Percentiles rank a stretch among this genome's conserved stretches.
Conservation (phyloP, 2,888 invertebrate genomes). For the Bellardia pandia region DNA sequence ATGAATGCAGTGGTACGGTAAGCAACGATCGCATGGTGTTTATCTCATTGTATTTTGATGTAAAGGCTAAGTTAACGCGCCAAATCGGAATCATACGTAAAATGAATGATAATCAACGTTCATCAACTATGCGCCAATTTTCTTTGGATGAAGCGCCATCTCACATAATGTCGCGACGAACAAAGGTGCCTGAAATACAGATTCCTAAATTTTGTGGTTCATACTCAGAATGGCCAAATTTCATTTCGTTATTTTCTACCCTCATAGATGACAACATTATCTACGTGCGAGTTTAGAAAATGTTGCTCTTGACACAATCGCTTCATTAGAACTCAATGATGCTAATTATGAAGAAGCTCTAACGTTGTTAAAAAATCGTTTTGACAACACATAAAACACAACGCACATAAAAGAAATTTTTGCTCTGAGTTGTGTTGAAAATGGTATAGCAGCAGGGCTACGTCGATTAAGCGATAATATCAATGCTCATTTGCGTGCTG, state of each 20-base stretch:
- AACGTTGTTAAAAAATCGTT: constrained; percentile 64
- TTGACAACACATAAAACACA: constrained; percentile 73
- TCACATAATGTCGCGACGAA: neutral
- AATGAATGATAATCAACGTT: neutral
- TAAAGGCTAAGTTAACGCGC: constrained; percentile 21
- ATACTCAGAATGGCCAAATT: constrained; percentile 67
- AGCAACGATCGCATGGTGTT: constrained; percentile 4
- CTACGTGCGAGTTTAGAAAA: constrained; percentile 54
- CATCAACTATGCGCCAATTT: constrained; percentile 39
- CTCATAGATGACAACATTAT: constrained; percentile 59
- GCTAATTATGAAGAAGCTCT: constrained; percentile 64
- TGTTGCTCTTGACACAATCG: constrained; percentile 61
- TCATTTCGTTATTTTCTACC: constrained; percentile 64
- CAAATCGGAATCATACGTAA: neutral
- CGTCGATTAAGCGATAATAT: constrained; percentile 67
- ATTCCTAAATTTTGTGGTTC: constrained; percentile 63
- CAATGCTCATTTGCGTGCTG: constrained; percentile 62
- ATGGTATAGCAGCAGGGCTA: constrained; percentile 61
- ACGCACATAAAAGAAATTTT: constrained; percentile 72
- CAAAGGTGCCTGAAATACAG: constrained; percentile 57
- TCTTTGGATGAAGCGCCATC: constrained; percentile 11
- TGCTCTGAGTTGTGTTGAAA: constrained; percentile 55
- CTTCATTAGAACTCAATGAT: constrained; percentile 63
- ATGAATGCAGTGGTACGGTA: neutral
- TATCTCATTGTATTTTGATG: constrained; percentile 17